Evolutionary conservation across 2,888 invertebrate genomes (phyloP).

Genomic region (Cataglyphis albicans): DNA sequence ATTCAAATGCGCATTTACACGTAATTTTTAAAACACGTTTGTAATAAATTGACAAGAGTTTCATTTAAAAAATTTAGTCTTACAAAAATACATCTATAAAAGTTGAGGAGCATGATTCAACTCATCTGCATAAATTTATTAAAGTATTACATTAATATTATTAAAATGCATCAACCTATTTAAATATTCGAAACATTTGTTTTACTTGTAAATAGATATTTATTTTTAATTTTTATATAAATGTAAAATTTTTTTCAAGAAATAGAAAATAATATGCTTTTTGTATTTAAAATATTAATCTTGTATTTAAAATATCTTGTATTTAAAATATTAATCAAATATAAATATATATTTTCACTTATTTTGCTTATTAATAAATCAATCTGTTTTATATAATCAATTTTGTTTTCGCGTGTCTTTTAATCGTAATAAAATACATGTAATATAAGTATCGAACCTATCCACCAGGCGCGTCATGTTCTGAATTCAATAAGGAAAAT

Average conservation of each 20-base stretch:
- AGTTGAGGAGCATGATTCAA: background rate
- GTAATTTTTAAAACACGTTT: background rate
- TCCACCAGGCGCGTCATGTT: conserved; percentile 13
- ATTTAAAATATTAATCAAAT: conserved; percentile 8
- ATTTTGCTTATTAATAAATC: background rate
- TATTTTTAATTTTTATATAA: background rate
- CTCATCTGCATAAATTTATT: background rate
- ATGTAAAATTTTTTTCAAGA: background rate
- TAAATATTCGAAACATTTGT: background rate
- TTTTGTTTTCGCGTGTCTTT: background rate
- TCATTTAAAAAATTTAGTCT: background rate
- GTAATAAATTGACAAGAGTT: background rate
- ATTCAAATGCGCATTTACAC: background rate
- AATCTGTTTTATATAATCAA: background rate
- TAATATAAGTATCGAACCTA: conserved; percentile 7
- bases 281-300: background rate
- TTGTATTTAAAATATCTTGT: background rate
- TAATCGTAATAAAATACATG: conserved; percentile 15
- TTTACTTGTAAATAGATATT: background rate
- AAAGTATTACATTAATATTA: background rate
- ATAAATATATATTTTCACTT: background rate
- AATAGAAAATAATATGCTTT: background rate
- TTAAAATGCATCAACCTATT: background rate
- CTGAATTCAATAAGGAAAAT: conserved; percentile 49
- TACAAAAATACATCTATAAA: background rate